Percentiles rank a stretch among this genome's conserved stretches.
Conservation (phyloP, 2,797 vertebrate species). For the Rachycentron canadum region DNA sequence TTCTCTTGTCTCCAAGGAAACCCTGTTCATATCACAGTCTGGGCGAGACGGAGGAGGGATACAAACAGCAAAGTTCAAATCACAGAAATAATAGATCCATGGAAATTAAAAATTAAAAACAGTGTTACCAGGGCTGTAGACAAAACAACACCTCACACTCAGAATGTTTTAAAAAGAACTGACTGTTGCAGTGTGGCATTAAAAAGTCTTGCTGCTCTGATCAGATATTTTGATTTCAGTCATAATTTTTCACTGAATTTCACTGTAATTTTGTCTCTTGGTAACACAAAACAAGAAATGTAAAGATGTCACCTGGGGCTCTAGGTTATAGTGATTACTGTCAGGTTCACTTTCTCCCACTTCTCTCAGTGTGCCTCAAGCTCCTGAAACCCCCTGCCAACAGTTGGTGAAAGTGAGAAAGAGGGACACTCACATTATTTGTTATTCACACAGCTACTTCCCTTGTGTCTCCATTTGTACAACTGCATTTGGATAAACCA, state of each 20-base stretch:
- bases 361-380: background rate
- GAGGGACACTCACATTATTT: background rate
- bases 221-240: background rate
- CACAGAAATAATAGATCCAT: background rate
- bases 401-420: background rate
- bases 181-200: background rate
- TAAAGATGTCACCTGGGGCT: background rate
- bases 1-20: constrained; percentile 54
- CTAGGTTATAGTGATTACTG: background rate
- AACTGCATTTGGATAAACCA: background rate
- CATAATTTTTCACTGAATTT: background rate
- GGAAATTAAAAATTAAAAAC: background rate
- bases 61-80: constrained; percentile 8
- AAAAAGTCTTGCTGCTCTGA: background rate
- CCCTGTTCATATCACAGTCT: constrained; percentile 49
- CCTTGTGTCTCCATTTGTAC: background rate
- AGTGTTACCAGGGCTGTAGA: background rate
- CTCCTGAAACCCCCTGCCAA: background rate
- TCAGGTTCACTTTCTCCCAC: background rate
- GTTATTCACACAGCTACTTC: background rate
- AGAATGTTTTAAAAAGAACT: background rate
- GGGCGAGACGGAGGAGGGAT: constrained; percentile 15
- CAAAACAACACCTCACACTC: background rate
- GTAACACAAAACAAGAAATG: background rate
- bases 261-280: background rate